Evolutionary conservation across 2,797 vertebrate genomes (phyloP), one percentile per base, ranked within the genome.

Genomic region (Gymnoscopelus microlampas): DNA sequence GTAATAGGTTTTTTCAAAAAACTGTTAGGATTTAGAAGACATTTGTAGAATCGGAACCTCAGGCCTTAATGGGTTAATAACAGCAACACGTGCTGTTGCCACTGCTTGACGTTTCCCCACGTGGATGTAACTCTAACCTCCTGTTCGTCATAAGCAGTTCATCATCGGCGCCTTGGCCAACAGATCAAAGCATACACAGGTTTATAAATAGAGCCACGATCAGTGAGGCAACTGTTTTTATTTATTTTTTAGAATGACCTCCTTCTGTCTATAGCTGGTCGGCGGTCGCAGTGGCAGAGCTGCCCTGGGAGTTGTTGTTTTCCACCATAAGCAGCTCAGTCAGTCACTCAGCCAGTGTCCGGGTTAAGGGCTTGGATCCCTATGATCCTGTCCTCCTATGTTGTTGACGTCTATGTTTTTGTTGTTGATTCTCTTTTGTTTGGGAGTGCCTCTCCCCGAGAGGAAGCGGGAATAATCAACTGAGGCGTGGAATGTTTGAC

Each of bases 381-480:
- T 63, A 50, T 9, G 35, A 44, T 44, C 54, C 59, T 32, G 3
- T 65, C 11, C 79, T 65, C 11, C 79, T 80, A 79, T 81, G 85
- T 83, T 86, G 88, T 91, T 85, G 87, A 91, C 56, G 59, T 62
- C 63, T 9, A 61, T 83, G 87, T 90, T 90, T 89, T 86, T 92
- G 71, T 88, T 93, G 88, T 92, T 91, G 91, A 92, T 90, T 91
- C 75, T 77, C 91, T 85, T 77, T 84, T 74, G 74, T 77, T 86
- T 74, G 87, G 84, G 79, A 88, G 87, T 65, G 75, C 88, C 71
- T 76, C 73, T 67, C 51, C 13, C 1, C 71, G 72, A 44, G 84
- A 92, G 93, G 92, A 94, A 91, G 88, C 48, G 62, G 78, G 80
- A 92, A 91, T 93, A 93, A 93, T 93, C 85, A 92, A 89, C 88